These are phyloP conservation scores for Cephus sareptanus DNA, from an alignment of 2,888 invertebrate genomes.

Conservation along the genomic window DNA sequence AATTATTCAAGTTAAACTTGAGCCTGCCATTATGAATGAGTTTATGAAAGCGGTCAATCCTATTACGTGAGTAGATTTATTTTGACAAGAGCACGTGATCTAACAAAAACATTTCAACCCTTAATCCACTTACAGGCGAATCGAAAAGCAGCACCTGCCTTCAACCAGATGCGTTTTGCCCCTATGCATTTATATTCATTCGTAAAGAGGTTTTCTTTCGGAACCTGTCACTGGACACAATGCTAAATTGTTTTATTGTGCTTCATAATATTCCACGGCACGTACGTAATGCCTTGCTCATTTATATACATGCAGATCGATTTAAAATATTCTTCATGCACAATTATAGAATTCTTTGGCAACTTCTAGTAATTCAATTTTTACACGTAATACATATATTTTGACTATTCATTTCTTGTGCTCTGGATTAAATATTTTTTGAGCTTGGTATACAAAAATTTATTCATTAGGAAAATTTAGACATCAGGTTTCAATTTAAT, in stretches of 20 bases:
- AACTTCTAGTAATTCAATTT: too few relatives aligned
- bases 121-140: slow-evolving; percentile 49
- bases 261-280: slow-evolving; percentile 40
- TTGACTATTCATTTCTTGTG: too few relatives aligned
- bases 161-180: slow-evolving; percentile 47
- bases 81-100: slow-evolving; percentile 64
- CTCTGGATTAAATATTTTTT: too few relatives aligned
- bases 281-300: slow-evolving; percentile 27
- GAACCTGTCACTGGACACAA: slow-evolving; percentile 38
- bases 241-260: slow-evolving; percentile 38
- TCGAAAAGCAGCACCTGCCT: slow-evolving; percentile 51
- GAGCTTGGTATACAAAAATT: too few relatives aligned
- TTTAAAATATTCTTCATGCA: too few relatives aligned
- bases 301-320: too few relatives aligned
- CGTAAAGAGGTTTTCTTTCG: slow-evolving; percentile 23
- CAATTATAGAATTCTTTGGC: too few relatives aligned
- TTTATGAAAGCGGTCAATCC: slow-evolving; percentile 32
- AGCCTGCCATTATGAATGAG: too few relatives aligned
- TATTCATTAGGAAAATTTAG: too few relatives aligned
- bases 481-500: too few relatives aligned
- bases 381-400: too few relatives aligned
- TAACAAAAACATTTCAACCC: slow-evolving; percentile 59
- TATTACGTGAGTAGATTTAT: slow-evolving; percentile 58
- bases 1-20: too few relatives aligned
- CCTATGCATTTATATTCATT: slow-evolving; percentile 31